Conservation (phyloP, 2,113 vertebrate genomes). For the Antechinus stuartii region DNA sequence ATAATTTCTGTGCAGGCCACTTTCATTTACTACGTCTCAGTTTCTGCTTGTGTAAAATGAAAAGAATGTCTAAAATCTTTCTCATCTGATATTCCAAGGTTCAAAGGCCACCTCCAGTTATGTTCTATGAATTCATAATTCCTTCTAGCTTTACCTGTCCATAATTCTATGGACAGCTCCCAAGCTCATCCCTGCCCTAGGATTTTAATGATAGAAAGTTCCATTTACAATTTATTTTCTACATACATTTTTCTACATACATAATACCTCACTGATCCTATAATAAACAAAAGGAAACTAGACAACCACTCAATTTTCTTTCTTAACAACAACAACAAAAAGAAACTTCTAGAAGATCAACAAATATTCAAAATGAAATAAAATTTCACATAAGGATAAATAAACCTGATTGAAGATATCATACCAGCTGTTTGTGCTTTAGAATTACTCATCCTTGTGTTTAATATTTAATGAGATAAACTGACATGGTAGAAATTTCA, state of each 20-base stretch:
- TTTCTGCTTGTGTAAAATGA: neutral
- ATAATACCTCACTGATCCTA: neutral
- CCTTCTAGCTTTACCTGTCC: neutral
- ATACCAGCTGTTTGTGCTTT: neutral
- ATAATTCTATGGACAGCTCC: neutral
- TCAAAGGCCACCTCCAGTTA: neutral
- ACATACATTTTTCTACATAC: neutral
- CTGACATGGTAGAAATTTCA: neutral
- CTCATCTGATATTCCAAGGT: neutral
- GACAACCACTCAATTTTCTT: neutral
- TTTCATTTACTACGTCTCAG: neutral
- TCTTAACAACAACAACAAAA: neutral
- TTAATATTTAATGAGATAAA: neutral
- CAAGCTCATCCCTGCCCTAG: neutral
- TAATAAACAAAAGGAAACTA: neutral
- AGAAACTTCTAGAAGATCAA: neutral
- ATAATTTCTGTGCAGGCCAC: neutral
- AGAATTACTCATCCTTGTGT: no score
- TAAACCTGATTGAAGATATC: neutral
- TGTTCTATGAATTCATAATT: neutral
- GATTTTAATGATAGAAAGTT: no score
- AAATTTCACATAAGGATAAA: neutral
- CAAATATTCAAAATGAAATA: no score
- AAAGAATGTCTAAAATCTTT: neutral
- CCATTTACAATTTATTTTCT: neutral